These are phyloP conservation scores for Todiramphus saurophagus DNA, from an alignment of 2,113 vertebrate species.

Conservation along the genomic window DNA sequence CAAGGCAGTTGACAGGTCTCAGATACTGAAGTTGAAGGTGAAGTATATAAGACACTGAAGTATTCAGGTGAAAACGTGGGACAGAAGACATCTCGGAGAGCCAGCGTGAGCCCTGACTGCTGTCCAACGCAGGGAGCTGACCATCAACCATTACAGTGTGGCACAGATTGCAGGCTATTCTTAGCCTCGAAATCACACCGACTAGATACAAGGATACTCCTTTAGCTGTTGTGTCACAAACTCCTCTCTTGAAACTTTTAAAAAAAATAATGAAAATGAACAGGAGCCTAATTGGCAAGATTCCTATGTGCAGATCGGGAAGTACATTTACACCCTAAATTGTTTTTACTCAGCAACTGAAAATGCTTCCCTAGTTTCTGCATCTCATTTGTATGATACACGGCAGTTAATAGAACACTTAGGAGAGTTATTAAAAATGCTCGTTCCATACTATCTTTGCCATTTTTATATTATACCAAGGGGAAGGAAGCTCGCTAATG, in stretches of 20 bases:
- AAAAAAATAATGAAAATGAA: not conserved
- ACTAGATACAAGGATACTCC: not conserved
- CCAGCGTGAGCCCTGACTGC: constrained; percentile 18
- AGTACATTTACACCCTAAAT: constrained; percentile 39
- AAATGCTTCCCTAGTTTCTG: constrained; percentile 55
- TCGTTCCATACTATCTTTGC: constrained; percentile 64
- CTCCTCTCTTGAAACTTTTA: not conserved
- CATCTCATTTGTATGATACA: constrained; percentile 62
- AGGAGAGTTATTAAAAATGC: constrained; percentile 70
- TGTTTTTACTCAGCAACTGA: constrained; percentile 65
- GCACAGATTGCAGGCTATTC: constrained; percentile 41
- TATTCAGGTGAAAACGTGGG: constrained; percentile 18
- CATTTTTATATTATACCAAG: constrained; percentile 64
- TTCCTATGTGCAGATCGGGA: not conserved
- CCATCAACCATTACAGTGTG: not conserved
- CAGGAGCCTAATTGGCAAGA: not conserved
- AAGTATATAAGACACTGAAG: not conserved
- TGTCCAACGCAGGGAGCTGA: not conserved
- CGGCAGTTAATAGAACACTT: constrained; percentile 66
- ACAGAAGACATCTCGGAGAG: not conserved
- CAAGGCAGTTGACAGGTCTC: not conserved
- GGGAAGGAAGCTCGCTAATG: constrained; percentile 54
- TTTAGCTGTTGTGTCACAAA: not conserved
- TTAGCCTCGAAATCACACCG: not conserved
- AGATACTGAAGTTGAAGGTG: not conserved